Evolutionary conservation across 1,140 invertebrate genomes (phyloP), one percentile per base, ranked within the genome.

Genomic region (Halesus radiatus): DNA sequence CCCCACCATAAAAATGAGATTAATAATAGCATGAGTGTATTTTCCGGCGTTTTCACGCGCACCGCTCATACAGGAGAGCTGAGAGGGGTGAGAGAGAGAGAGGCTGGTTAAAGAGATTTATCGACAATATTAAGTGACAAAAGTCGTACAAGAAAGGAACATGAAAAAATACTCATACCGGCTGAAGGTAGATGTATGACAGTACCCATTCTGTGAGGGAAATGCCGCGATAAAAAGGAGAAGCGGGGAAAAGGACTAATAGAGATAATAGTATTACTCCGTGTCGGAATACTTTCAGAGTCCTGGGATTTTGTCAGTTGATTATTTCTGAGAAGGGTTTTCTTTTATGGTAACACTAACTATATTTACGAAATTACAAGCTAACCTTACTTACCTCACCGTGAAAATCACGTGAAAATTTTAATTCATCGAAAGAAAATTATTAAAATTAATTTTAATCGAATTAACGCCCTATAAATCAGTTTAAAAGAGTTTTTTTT

Each of bases 111-210:
- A 76, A 60, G 60, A 76, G 73, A 76, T 76, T 76, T 76, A 76
- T 45, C 54, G 73, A 62, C 53, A 60, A 58, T 58, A 60, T 76
- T 76, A 76, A 60, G 73, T 76, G 73, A 76, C 73, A 76, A 76
- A 20, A 76, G 26, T 60, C 45, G 70, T 73, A 52, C 22, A 50
- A 50, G 73, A 45, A 76, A 56, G 29, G 32, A 76, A 76, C 73
- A 76, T 37, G 53, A 56, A 76, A 75, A 76, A 60, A 76, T 73
- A 73, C 70, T 54, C 70, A 73, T 26, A 73, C 50, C 26, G 53
- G 26, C 26, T 18, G 26, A 45, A 45, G 37, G 29, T 70, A 32
- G 20, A 32, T n/a, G 29, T 18, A 16, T 70, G 37, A 70, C 3
- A 32, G 62, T 45, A 37, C 10, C 26, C 13, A 10, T 45, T 45